Evolutionary conservation across 2,113 vertebrate species (phyloP), one percentile per base, ranked within the genome.

Genomic region (Garra rufa): DNA sequence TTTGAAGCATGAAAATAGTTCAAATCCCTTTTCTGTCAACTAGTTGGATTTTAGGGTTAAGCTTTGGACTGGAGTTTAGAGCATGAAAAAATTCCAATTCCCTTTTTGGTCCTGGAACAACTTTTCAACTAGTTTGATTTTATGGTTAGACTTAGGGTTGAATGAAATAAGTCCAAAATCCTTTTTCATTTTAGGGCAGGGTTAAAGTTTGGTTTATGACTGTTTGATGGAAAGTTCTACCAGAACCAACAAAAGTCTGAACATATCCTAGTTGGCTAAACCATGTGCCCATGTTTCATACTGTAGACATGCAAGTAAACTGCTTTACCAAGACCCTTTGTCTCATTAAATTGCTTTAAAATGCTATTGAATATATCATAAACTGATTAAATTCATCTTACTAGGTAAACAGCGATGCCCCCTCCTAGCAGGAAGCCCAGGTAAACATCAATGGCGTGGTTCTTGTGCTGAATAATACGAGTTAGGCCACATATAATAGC

Each of bases 381-480:
- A 50, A 48, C 17, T 13, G n/a, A 21, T 10, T 43, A 50, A 38
- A 65, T 75, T 48, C 4, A 43, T 24, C 93, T 94, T 94, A 99
- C 97, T 95, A 99, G 92, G 89, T 99, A 99, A 73, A 99, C 91
- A 59, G 98, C 98, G 76, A 99, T 97, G 87, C 96, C 95, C 69
- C 97, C 97, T 88, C 98, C 98, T 67, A 99, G 95, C 78, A 99
- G 92, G 90, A 99, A 99, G 82, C 98, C 98, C 91, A 98, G 95
- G 91, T 99, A 99, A 89, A 99, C 98, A 52, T 99, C 98, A 24
- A 97, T 93, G 48, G 98, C 96, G 4, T 99, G 98, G 92, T 98
- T 99, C 95, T 98, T 99, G 87, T 99, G 99, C 87, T 99, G 98
- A 80, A 98, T 98, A 76, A 99, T 99, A 43, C 98, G 94, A 38